phyloP scores from a whole-genome alignment of 1,140 invertebrate genomes.

The Eumeta japonica region DNA sequence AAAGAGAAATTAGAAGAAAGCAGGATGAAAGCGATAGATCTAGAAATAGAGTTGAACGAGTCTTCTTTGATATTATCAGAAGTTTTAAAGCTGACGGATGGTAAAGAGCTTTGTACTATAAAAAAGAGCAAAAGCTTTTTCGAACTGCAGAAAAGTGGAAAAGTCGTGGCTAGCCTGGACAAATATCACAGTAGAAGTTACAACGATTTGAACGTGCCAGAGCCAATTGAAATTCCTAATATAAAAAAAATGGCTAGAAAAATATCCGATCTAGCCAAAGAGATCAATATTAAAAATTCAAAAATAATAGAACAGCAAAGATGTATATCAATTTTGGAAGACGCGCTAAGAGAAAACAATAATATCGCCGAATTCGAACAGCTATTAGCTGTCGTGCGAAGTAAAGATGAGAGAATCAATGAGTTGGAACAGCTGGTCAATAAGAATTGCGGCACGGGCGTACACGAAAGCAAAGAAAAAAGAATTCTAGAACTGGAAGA shows the following conservation, averaged over 20 bases:
- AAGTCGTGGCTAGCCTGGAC: slow-evolving; percentile 49
- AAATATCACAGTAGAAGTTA: slow-evolving; percentile 41
- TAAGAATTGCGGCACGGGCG: slow-evolving; percentile 44
- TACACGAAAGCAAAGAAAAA: slow-evolving; percentile 35
- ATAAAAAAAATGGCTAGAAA: slow-evolving; percentile 40
- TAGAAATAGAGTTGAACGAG: slow-evolving; percentile 51
- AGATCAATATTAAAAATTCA: slow-evolving; percentile 52
- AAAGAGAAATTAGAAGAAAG: slow-evolving; percentile 41
- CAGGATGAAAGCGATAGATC: slow-evolving; percentile 46
- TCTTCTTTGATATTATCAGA: slow-evolving; percentile 46
- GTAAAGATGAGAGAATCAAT: slow-evolving; percentile 54
- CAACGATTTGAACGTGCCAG: slow-evolving; percentile 31
- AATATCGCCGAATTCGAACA: slow-evolving; percentile 60
- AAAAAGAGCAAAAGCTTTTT: slow-evolving; percentile 48
- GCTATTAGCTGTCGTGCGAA: slow-evolving; percentile 52
- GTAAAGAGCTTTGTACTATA: slow-evolving; percentile 32
- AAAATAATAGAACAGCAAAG: slow-evolving; percentile 60
- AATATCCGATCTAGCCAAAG: slow-evolving; percentile 47
- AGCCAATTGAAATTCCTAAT: too few relatives aligned
- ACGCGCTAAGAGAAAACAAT: slow-evolving; percentile 55
- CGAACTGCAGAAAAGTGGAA: slow-evolving; percentile 51
- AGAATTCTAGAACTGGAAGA: slow-evolving; percentile 80
- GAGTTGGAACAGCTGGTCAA: slow-evolving; percentile 55
- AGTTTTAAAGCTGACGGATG: slow-evolving; percentile 44
- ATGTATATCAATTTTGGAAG: slow-evolving; percentile 58